Percentiles rank a stretch among this genome's conserved stretches.
phyloP scores from a whole-genome alignment of 2,797 vertebrate genomes.

The Epinephelus awoara region DNA sequence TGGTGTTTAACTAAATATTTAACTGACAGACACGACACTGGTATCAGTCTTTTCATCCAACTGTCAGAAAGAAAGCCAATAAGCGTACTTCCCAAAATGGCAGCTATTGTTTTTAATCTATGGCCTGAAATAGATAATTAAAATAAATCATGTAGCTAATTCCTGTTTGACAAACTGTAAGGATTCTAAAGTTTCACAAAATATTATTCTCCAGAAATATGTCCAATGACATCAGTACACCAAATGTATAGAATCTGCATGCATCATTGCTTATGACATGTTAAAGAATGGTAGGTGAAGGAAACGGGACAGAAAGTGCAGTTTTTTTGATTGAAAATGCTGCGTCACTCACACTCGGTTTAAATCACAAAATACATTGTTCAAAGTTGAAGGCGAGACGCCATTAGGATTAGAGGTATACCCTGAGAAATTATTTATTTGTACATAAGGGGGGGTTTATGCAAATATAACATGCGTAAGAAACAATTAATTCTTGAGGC shows the following conservation, averaged over 20 bases:
- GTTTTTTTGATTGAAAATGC: background rate
- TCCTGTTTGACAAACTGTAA: background rate
- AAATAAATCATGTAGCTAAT: background rate
- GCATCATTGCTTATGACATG: slow-evolving; percentile 38
- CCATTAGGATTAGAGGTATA: slow-evolving; percentile 29
- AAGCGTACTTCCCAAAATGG: slow-evolving; percentile 21
- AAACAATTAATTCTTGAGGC: slow-evolving; percentile 60
- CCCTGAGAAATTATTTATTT: slow-evolving; percentile 43
- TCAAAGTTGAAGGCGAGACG: slow-evolving; percentile 3
- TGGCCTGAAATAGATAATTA: background rate
- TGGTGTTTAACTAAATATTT: background rate
- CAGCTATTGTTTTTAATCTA: slow-evolving; percentile 16
- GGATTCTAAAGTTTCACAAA: background rate
- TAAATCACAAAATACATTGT: slow-evolving; percentile 16
- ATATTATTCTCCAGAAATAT: background rate
- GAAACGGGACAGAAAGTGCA: slow-evolving; percentile 1
- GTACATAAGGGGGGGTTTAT: slow-evolving; percentile 35
- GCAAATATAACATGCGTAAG: background rate
- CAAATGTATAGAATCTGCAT: slow-evolving; percentile 67
- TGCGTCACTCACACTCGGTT: slow-evolving; percentile 1
- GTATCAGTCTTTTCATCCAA: background rate
- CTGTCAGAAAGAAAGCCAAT: background rate
- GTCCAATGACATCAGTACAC: background rate
- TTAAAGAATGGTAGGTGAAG: slow-evolving; percentile 36
- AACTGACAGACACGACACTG: background rate